A percentile compares a stretch with the other conserved stretches of the same genome.
Evolutionary conservation across 2,797 vertebrate genomes (phyloP).

Genomic region (Lithobates pipiens): DNA sequence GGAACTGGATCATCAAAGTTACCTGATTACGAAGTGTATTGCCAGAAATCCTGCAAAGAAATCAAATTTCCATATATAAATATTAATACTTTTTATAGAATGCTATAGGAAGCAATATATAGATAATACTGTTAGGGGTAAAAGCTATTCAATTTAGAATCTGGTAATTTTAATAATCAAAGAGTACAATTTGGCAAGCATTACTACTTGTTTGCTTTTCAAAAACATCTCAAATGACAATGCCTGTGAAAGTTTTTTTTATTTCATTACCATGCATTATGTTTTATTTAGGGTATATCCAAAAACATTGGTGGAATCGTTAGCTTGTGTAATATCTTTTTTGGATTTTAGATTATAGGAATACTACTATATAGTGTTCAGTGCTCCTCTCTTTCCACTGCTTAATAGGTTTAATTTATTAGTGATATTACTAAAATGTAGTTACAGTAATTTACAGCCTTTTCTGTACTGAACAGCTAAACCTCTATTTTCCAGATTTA

Average conservation of each 20-base stretch:
- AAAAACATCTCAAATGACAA: background rate
- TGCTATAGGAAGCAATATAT: background rate
- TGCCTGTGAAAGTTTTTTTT: background rate
- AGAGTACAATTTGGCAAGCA: background rate
- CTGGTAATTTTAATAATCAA: background rate
- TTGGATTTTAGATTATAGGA: conserved; percentile 10
- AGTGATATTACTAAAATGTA: conserved; percentile 33
- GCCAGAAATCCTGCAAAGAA: background rate
- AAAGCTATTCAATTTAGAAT: background rate
- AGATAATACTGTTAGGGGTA: background rate
- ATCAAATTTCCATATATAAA: background rate
- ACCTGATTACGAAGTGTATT: background rate
- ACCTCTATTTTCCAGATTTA: conserved; percentile 55
- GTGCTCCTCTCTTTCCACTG: conserved; percentile 10
- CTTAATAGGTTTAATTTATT: conserved; percentile 49
- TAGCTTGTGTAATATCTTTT: background rate
- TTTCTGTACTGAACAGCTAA: conserved; percentile 44
- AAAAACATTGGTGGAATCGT: background rate
- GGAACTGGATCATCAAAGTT: background rate
- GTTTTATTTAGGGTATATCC: background rate
- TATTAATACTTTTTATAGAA: background rate
- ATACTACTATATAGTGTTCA: background rate
- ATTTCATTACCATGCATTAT: background rate
- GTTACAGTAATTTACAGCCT: conserved; percentile 54
- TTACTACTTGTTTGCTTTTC: background rate